Evolutionary conservation across 2,113 vertebrate genomes (phyloP).

Genomic region (Felis chaus): DNA sequence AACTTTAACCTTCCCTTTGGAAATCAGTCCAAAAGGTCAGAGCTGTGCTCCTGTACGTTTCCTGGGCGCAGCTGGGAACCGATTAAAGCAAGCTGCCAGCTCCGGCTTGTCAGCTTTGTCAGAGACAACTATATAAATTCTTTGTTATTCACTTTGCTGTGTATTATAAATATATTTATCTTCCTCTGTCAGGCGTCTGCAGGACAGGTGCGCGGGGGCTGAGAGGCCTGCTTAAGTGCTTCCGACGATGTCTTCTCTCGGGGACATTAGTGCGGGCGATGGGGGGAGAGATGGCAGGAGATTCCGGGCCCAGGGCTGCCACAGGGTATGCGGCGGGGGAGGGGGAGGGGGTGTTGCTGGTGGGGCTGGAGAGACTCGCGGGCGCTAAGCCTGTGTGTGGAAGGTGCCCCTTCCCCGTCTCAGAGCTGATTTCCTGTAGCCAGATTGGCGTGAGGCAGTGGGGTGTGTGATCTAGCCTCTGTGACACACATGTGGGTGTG

Average conservation of each 20-base stretch:
- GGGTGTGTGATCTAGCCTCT: not conserved
- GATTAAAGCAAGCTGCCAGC: constrained; percentile 82
- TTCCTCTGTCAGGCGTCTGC: constrained; percentile 76
- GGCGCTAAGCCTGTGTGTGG: not conserved
- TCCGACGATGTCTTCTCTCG: constrained; percentile 65
- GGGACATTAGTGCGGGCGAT: constrained; percentile 26
- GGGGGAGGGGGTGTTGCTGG: not conserved
- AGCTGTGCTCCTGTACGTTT: constrained; percentile 76
- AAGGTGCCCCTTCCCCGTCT: accelerated
- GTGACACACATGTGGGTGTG: not conserved
- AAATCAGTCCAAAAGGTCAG: constrained; percentile 82
- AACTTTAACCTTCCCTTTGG: constrained; percentile 82
- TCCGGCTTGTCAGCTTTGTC: constrained; percentile 78
- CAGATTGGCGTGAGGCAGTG: not conserved
- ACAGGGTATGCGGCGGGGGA: accelerated
- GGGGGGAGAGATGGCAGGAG: constrained; percentile 57
- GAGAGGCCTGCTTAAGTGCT: constrained; percentile 57
- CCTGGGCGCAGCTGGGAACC: constrained; percentile 82
- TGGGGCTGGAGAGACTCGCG: not conserved
- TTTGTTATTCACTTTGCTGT: constrained; percentile 82
- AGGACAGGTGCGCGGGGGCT: constrained; percentile 79
- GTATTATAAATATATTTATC: constrained; percentile 87
- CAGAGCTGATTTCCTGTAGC: not conserved
- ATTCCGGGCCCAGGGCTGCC: not conserved
- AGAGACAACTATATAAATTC: constrained; percentile 79